These are phyloP conservation scores for Paedocypris micromegethes DNA, from an alignment of 2,797 vertebrate species.

Conservation along the genomic window DNA sequence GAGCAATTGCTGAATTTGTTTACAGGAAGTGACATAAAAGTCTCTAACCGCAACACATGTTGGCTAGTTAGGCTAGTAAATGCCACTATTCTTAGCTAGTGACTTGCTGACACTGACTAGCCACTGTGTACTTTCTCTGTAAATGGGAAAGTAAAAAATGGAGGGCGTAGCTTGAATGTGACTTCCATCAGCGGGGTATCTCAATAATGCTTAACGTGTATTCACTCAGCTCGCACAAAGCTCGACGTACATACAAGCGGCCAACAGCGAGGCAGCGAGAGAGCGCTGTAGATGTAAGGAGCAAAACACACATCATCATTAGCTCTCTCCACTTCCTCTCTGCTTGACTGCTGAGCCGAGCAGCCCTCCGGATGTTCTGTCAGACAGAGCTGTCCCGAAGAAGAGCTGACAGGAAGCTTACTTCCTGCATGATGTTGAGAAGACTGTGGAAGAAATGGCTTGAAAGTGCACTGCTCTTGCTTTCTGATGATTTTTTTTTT, in stretches of 20 bases:
- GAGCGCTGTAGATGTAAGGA: constrained; percentile 13
- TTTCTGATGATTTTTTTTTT: too few relatives aligned
- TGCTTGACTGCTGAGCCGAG: constrained; percentile 14
- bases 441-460: background rate
- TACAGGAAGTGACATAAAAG: too few relatives aligned
- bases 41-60: background rate
- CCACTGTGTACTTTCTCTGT: background rate
- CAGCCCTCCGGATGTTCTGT: constrained; percentile 12
- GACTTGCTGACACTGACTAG: background rate
- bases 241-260: constrained; percentile 22
- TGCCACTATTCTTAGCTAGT: background rate
- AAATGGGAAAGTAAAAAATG: constrained; percentile 4
- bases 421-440: constrained; percentile 23
- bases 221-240: constrained; percentile 27
- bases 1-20: too few relatives aligned
- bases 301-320: constrained; percentile 41
- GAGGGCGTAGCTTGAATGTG: background rate
- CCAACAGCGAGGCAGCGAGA: constrained; percentile 19
- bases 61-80: too few relatives aligned
- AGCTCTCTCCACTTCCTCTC: constrained; percentile 28
- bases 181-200: constrained; percentile 15
- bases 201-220: constrained; percentile 25
- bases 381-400: constrained; percentile 7
- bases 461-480: too few relatives aligned
- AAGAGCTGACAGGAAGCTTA: constrained; percentile 28